Base-by-base conservation (phyloP, 2,113 vertebrate species). In the Galbula dea region DNA sequence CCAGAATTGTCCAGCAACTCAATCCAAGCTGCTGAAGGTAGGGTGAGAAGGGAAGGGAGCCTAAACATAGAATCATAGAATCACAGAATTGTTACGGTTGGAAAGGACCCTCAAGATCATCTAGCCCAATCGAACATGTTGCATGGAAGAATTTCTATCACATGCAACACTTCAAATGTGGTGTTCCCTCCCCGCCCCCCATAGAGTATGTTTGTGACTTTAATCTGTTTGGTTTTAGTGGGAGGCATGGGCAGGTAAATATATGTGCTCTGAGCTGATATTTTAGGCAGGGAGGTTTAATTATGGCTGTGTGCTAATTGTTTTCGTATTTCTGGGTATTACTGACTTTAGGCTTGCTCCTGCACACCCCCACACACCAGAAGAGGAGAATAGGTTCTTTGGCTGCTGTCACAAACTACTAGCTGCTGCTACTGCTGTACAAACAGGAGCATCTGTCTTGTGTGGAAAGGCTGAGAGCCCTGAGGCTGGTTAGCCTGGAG, bases 141-240 rank as follows among this genome's bases (percentile, higher is more conserved):
- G 41, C 61, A 29, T 51, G 37, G 65, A 84, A 46, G 61, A 89
- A 85, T 82, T 82, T 36, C 51, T 63, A 43, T 72, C 82, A 78
- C 74, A 62, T 66, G 62, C 13, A 75, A 12, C 0, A 0, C 32
- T 51, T 67, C 41, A 37, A 61, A 79, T 26, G 61, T 43, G 49
- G n/a, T 83, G 52, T 27, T 4, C 20, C 49, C 39, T 27, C 63
- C 86, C 32, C 18, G 88, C 79, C 79, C 75, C 95, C 89, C 79
- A 57, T 51, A 81, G 51, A 67, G 83, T 12, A 86, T 29, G 68
- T 69, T 74, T 86, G 68, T 48, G 57, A 71, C 84, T 92, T 83
- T 9, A 88, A 83, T 86, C 63, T 88, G 83, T 88, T 95, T 93
- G 86, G 92, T 95, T 95, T 88, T 71, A 90, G 83, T 81, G 75